Conservation (phyloP, 2,797 vertebrate species). For the Mareca strepera region DNA sequence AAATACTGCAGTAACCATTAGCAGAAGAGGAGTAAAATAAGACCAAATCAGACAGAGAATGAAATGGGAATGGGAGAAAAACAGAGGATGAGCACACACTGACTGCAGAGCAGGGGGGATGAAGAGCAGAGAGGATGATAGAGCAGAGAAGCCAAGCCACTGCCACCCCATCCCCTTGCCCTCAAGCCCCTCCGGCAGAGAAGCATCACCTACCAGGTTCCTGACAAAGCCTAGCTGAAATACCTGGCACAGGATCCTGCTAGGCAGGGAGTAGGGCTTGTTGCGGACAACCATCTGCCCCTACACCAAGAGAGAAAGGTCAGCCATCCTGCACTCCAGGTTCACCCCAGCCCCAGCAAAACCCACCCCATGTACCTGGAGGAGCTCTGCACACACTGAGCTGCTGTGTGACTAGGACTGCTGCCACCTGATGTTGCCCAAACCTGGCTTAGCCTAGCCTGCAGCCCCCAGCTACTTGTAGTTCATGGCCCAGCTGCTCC, state of each 20-base stretch:
- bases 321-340: background rate
- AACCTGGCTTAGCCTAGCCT: fast-evolving
- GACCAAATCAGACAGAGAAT: background rate
- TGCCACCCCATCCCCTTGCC: fast-evolving
- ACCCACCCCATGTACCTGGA: fast-evolving
- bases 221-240: background rate
- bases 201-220: background rate
- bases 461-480: background rate
- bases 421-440: background rate
- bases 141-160: background rate
- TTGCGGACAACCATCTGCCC: fast-evolving
- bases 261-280: fast-evolving
- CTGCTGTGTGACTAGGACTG: fast-evolving
- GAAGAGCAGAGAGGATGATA: fast-evolving
- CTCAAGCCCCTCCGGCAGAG: background rate
- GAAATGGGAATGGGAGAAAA: fast-evolving
- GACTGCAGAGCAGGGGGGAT: background rate
- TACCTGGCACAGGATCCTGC: background rate
- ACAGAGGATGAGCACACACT: fast-evolving
- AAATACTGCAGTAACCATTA: background rate
- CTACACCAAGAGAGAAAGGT: background rate
- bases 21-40: background rate
- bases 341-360: fast-evolving
- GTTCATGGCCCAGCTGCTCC: background rate
- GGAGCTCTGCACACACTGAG: fast-evolving